Evolutionary conservation across 2,113 vertebrate genomes (phyloP).

Genomic region (Peromyscus californicus): DNA sequence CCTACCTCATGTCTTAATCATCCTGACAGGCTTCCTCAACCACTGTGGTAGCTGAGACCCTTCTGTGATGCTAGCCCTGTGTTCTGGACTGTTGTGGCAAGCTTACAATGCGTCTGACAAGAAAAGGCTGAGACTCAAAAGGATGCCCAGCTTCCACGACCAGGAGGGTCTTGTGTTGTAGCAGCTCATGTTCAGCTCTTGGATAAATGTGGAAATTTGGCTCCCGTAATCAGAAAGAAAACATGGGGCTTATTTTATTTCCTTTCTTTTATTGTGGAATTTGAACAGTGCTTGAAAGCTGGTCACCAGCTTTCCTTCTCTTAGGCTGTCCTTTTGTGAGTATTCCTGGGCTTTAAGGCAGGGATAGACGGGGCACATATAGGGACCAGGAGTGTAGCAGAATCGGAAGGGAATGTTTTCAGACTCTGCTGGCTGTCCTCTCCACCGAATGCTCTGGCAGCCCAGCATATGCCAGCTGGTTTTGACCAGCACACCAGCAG

Average conservation of each 20-base stretch:
- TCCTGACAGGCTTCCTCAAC: background rate
- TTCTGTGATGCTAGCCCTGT: background rate
- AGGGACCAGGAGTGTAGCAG: constrained; percentile 10
- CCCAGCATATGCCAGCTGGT: background rate
- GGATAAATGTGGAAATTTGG: background rate
- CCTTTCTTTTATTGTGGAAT: background rate
- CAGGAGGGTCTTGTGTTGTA: background rate
- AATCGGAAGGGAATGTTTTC: constrained; percentile 39
- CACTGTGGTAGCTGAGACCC: background rate
- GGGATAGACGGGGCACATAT: background rate
- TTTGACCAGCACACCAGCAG: background rate
- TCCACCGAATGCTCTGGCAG: too few species aligned
- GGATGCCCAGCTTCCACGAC: background rate
- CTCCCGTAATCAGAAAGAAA: background rate
- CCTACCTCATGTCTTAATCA: background rate
- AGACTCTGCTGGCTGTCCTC: background rate
- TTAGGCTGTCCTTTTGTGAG: background rate
- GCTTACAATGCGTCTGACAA: background rate
- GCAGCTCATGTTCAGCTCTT: background rate
- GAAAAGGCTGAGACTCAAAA: background rate
- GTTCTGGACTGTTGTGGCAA: background rate
- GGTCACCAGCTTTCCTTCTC: background rate
- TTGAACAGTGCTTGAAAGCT: constrained; percentile 10
- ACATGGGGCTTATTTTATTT: background rate
- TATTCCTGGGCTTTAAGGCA: constrained; percentile 15